Evolutionary conservation across 2,797 vertebrate species (phyloP).

Genomic region (Syndactyla subalaris): DNA sequence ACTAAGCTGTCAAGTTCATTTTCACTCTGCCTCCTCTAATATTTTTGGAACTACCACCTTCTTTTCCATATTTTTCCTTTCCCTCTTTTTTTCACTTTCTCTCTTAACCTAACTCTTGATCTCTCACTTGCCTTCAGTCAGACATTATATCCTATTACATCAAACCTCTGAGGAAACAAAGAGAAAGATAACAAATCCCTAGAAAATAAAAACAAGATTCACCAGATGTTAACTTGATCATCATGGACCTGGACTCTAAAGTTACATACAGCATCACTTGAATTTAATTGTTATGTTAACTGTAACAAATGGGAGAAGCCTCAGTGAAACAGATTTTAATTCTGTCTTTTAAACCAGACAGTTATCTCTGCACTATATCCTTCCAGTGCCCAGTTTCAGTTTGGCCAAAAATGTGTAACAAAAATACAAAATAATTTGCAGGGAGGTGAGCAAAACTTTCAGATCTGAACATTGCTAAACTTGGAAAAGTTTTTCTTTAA

Average conservation of each 20-base stretch:
- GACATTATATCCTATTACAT: background rate
- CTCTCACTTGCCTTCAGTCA: background rate
- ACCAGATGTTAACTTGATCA: background rate
- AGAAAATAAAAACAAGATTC: background rate
- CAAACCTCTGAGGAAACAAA: background rate
- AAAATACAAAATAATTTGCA: background rate
- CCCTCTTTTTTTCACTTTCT: background rate
- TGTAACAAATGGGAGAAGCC: background rate
- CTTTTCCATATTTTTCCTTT: conserved; percentile 7
- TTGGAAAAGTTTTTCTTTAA: background rate
- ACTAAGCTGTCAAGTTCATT: background rate
- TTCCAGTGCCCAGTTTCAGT: background rate
- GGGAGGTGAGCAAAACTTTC: background rate
- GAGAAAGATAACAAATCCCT: background rate
- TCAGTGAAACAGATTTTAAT: background rate
- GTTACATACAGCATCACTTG: background rate
- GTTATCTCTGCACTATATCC: background rate
- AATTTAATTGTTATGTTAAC: background rate
- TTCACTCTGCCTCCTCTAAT: background rate
- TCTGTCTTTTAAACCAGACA: background rate
- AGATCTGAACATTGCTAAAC: background rate
- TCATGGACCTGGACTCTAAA: background rate
- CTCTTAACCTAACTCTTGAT: background rate
- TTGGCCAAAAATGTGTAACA: background rate
- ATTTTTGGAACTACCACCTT: background rate